Conservation (phyloP, 2,113 vertebrate genomes). For the Micromys minutus region DNA sequence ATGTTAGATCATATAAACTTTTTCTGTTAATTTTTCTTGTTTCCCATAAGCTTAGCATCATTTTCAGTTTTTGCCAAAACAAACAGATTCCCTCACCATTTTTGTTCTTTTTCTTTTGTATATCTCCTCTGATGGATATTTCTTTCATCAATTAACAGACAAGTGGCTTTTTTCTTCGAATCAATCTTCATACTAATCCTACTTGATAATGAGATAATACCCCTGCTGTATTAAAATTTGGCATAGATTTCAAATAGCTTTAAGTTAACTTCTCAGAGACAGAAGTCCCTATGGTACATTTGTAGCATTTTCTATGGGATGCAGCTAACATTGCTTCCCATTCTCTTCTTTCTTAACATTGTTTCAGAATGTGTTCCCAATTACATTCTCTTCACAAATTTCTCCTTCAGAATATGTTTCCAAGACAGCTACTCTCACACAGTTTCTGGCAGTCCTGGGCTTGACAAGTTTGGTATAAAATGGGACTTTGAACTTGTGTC, state of each 20-base stretch:
- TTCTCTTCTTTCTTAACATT: not conserved
- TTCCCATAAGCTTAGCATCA: not conserved
- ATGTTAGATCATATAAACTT: not conserved
- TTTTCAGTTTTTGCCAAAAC: constrained; percentile 38
- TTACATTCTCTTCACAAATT: not conserved
- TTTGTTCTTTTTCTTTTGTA: constrained; percentile 5
- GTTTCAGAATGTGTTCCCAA: not conserved
- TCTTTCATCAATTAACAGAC: not conserved
- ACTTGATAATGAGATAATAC: not conserved
- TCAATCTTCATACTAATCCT: not conserved
- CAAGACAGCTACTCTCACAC: not conserved
- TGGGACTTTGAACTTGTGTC: not conserved
- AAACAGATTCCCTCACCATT: not conserved
- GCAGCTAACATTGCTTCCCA: not conserved
- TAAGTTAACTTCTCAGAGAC: not conserved
- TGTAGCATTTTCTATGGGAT: not conserved
- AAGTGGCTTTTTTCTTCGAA: not conserved
- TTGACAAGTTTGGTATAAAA: not conserved
- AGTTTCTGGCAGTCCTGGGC: not conserved
- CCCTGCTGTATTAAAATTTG: not conserved
- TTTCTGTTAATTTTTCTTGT: not conserved
- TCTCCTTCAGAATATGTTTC: constrained; percentile 2
- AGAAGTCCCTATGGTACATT: not conserved
- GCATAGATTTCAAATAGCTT: not conserved
- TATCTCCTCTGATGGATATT: not conserved